Conservation (phyloP, 1,140 invertebrate genomes). For the Meloidogyne floridensis region DNA sequence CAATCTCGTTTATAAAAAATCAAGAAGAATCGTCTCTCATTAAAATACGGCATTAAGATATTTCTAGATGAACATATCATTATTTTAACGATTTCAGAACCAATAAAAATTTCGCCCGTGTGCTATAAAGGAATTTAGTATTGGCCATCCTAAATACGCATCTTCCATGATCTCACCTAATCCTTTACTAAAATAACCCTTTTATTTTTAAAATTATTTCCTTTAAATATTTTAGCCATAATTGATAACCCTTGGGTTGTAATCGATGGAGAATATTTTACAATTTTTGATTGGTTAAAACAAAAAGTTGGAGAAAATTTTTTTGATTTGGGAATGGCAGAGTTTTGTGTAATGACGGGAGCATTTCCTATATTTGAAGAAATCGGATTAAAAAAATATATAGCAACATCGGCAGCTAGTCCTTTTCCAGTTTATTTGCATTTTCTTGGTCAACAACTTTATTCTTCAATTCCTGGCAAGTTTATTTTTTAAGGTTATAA, state of each 20-base stretch:
- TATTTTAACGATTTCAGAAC: too few relatives aligned
- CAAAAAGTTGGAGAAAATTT: background rate
- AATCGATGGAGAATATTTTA: too few relatives aligned
- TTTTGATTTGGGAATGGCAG: background rate
- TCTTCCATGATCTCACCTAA: too few relatives aligned
- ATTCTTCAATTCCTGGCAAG: background rate
- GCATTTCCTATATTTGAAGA: background rate
- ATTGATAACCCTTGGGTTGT: background rate
- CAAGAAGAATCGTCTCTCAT: too few relatives aligned
- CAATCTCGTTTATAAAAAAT: too few relatives aligned
- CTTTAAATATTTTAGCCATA: background rate
- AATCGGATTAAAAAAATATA: background rate
- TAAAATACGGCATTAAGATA: too few relatives aligned
- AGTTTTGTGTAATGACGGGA: constrained; percentile 8
- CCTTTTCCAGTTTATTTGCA: background rate
- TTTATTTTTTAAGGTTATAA: background rate
- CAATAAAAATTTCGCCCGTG: too few relatives aligned
- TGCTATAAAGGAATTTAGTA: too few relatives aligned
- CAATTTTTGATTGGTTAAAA: background rate
- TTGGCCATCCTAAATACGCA: too few relatives aligned
- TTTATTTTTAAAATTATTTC: too few relatives aligned
- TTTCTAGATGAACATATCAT: too few relatives aligned
- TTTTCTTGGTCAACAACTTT: background rate
- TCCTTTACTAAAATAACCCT: too few relatives aligned
- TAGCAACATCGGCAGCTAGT: background rate